Evolutionary conservation across 1,140 invertebrate species (phyloP), one percentile per base, ranked within the genome.

Genomic region (Drosophila albomicans): DNA sequence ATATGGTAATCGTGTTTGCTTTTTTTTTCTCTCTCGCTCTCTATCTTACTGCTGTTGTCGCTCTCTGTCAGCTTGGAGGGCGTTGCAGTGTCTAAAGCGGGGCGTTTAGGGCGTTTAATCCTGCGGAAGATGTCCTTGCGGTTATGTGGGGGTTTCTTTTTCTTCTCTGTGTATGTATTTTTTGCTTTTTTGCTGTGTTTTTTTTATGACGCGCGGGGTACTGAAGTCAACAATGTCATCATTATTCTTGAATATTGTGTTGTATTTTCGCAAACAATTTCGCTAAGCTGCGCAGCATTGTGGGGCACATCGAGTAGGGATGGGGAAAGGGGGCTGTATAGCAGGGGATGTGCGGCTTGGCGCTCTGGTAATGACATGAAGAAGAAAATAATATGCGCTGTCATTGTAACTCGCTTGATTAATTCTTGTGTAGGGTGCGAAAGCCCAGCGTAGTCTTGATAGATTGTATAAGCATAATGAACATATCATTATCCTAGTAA

Each of bases 191-290:
- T 51, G 46, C 6, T 45, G 20, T 25, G 16, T 56, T 46, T 32
- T 76, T 77, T 88, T 77, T 88, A 80, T 88, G 84, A 78, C 48
- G 65, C 81, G 81, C 82, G 70, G 82, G 73, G 75, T 71, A 81
- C 81, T 89, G 85, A 82, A 89, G 85, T 89, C 82, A 90, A 91
- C 87, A 90, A 90, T 91, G 87, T 90, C 87, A 90, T 90, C 87
- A 90, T 90, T 90, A 90, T 90, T 90, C 87, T 81, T 90, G 87
- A 82, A 90, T 90, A 90, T 90, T 90, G 82, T 91, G 82, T 91
- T 90, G 89, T 90, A 79, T 89, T 89, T 89, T 89, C 78, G 85
- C 85, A 89, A 89, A 89, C 85, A 89, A 89, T 89, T 89, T 89
- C 81, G 85, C 85, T 89, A 89, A 89, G 85, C 85, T 89, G 78